Base-by-base conservation (phyloP, 2,888 invertebrate genomes). In the Sesia apiformis region DNA sequence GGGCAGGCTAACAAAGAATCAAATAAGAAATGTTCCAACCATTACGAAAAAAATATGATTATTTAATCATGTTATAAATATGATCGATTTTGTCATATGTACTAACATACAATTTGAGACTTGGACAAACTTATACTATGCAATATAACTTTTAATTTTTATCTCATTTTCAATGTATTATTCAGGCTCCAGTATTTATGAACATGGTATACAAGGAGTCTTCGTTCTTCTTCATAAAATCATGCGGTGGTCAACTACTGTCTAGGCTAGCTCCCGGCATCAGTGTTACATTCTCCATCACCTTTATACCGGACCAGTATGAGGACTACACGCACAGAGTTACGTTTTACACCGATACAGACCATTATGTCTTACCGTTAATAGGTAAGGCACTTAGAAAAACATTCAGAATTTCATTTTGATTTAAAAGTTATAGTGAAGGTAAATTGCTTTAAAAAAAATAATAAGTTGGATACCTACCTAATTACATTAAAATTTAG, bases 201-300 rank as follows among this genome's bases (percentile, higher is more conserved):
- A 91, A 81, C 59, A 80, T 91, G 70, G 70, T 75, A 3, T 87
- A 69, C 62, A 88, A 91, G 62, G 78, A 87, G 55, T 85, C 90
- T 38, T 86, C 91, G 3, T 85, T 79, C 62, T 92, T 93, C 64
- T 77, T 70, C 52, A 70, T 93, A 50, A 84, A 90, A 65, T 77
- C 84, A 5, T 80, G 82, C 52, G 75, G 76, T 39, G 77, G 74
- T 5, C 74, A 85, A 53, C 74, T 88, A 38, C 71, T 86, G 43
- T 85, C 83, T 0, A 92, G 93, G 67, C 75, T 95, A 38, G 94
- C 94, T 4, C 93, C 95, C 8, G 95, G 95, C 49, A 92, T 95
- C 63, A 90, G 92, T 38, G 87, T 91, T 42, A 79, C 87, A 3
- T 92, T 93, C 63, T 86, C 85, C 4, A 75, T 95, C 4, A 91